These are phyloP conservation scores for Bactericera cockerelli DNA, from an alignment of 1,140 invertebrate genomes.

Conservation along the genomic window DNA sequence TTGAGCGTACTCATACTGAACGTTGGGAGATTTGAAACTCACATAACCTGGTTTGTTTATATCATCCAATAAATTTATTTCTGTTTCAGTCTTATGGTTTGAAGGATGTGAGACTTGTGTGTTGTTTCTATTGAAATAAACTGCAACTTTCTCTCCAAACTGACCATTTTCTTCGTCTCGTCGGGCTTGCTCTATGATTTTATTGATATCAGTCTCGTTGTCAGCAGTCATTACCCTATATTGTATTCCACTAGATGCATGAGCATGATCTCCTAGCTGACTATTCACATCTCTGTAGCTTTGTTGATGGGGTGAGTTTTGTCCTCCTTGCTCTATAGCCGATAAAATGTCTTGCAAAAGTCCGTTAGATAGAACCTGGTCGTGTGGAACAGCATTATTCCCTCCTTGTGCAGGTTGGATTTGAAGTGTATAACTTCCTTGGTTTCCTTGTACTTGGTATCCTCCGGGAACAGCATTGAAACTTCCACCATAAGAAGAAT, in stretches of 20 bases:
- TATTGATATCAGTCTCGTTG: conserved; percentile 4
- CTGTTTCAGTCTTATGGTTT: background rate
- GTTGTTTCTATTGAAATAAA: background rate
- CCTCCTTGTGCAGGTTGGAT: conserved; percentile 38
- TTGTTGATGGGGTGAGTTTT: background rate
- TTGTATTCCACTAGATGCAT: background rate
- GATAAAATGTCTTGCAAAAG: conserved; percentile 58
- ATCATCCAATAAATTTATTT: background rate
- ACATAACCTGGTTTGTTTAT: background rate
- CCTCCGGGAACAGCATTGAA: background rate
- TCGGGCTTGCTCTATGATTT: background rate
- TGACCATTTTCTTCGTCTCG: background rate
- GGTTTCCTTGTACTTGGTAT: conserved; percentile 38
- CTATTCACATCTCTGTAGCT: background rate
- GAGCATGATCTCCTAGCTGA: background rate
- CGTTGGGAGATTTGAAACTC: background rate
- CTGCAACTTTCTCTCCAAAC: background rate
- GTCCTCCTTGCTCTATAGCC: conserved; percentile 41
- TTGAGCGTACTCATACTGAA: background rate
- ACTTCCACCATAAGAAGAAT: background rate
- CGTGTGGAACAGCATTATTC: conserved; percentile 39
- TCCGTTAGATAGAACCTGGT: conserved; percentile 56
- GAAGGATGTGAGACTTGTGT: too few relatives aligned
- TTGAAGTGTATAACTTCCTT: conserved; percentile 43
- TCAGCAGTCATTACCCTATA: background rate